phyloP scores from a whole-genome alignment of 2,113 vertebrate genomes.

The Apaloderma vittatum region DNA sequence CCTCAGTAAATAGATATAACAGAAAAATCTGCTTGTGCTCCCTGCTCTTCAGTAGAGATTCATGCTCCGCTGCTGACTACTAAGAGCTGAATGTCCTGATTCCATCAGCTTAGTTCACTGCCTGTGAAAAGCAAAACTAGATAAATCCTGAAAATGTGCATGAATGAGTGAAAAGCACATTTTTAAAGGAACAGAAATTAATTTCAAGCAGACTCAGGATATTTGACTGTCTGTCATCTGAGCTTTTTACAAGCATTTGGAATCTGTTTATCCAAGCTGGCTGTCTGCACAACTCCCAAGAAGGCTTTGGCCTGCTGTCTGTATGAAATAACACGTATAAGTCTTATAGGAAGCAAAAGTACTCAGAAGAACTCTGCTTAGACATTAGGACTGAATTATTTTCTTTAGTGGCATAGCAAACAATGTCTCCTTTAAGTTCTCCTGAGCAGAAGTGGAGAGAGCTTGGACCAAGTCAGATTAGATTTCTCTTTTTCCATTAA shows the following conservation, averaged over 20 bases:
- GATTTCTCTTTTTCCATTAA: not conserved
- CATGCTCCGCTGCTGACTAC: not conserved
- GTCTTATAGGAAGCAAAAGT: not conserved
- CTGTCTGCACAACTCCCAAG: not conserved
- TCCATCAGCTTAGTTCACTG: conserved; percentile 12
- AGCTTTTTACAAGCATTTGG: not conserved
- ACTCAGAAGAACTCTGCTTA: not conserved
- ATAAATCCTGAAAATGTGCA: not conserved
- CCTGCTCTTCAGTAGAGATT: not conserved
- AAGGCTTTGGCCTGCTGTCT: not conserved
- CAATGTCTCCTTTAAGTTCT: not conserved
- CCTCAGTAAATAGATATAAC: not conserved
- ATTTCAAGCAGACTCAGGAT: not conserved
- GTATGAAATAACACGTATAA: not conserved
- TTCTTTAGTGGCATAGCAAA: not conserved
- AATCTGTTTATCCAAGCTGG: not conserved
- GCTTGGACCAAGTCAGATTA: not conserved
- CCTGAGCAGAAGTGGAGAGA: not conserved
- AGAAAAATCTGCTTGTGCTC: not conserved
- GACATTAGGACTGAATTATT: not conserved
- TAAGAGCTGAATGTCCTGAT: conserved; percentile 25
- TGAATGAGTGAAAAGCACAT: not conserved
- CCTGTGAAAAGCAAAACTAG: not conserved
- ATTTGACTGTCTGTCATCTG: not conserved
- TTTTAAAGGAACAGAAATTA: not conserved